Base-by-base conservation (phyloP, 2,797 vertebrate species). In the Lagorchestes hirsutus region DNA sequence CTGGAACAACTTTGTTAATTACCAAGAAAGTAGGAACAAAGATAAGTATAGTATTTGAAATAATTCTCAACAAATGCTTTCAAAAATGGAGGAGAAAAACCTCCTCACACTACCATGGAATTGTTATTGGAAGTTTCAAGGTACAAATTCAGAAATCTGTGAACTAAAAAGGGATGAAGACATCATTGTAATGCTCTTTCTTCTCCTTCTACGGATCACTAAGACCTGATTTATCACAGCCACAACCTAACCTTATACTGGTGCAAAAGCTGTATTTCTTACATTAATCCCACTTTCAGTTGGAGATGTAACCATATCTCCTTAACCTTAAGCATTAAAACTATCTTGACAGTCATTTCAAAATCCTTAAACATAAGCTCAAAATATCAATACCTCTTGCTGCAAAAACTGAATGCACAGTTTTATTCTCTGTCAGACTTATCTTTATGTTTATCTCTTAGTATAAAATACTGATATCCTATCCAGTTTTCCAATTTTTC, bases 261-360 rank as follows among this genome's bases (percentile, higher is more conserved):
- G 2, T 52, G 0, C 5, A 59, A 82, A 93, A 96, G 95, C 54
- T 0, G 27, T 67, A 82, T 92, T 94, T 22, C n/a, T 54, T 87
- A 31, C 91, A 93, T 96, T 95, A 97, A 96, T 24, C 56, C 1
- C 28, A 9, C n/a, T 91, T 82, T 96, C 5, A 1, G n/a, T 91
- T 14, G 93, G 62, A 67, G 52, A 54, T 95, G 3, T 11, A 90
- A 93, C 40, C 54, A 90, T 31, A 82, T 18, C 18, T 52, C 29
- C 9, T 96, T 97, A 96, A 22, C 10, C 50, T 93, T 94, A 92
- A 54, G 22, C 62, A 94, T 59, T 46, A 92, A 34, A 96, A 59
- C 0, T 92, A 29, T 22, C 34, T 14, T 92, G 93, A 90, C 0
- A 6, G 1, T 90, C 6, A 93, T 8, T 95, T 95, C 90, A 59